Percentiles rank a stretch among this genome's conserved stretches.
phyloP scores from a whole-genome alignment of 2,888 invertebrate genomes.

The Heliconius erato region DNA sequence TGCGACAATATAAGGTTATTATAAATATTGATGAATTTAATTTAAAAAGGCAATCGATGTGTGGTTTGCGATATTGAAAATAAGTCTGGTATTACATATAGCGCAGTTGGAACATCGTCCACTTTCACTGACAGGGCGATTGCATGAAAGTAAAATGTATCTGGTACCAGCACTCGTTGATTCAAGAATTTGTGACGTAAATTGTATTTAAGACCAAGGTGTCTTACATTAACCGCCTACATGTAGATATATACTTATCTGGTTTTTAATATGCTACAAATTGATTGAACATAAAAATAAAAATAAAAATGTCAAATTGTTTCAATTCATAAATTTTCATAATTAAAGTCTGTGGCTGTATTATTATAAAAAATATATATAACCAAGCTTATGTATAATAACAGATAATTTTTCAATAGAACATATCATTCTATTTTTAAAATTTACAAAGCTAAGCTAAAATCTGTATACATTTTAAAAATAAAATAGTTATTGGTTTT shows the following conservation, averaged over 20 bases:
- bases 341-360: background rate
- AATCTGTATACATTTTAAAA: background rate
- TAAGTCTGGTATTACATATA: conserved; percentile 51
- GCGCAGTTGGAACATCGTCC: conserved; percentile 59
- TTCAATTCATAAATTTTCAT: no score
- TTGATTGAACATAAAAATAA: no score
- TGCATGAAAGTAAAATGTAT: conserved; percentile 54
- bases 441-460: background rate
- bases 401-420: background rate
- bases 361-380: background rate
- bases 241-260: background rate
- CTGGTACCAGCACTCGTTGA: conserved; percentile 43
- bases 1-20: background rate
- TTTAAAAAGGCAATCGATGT: conserved; percentile 47
- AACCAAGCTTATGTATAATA: background rate
- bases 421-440: no score
- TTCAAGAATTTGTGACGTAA: conserved; percentile 38
- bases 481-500: background rate
- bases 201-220: background rate
- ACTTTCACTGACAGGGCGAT: conserved; percentile 70
- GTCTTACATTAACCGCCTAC: background rate
- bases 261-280: no score
- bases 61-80: conserved; percentile 51
- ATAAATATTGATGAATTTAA: conserved; percentile 16
- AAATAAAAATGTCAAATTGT: no score